phyloP scores from a whole-genome alignment of 2,888 invertebrate species.

The Drosophila crucigera region DNA sequence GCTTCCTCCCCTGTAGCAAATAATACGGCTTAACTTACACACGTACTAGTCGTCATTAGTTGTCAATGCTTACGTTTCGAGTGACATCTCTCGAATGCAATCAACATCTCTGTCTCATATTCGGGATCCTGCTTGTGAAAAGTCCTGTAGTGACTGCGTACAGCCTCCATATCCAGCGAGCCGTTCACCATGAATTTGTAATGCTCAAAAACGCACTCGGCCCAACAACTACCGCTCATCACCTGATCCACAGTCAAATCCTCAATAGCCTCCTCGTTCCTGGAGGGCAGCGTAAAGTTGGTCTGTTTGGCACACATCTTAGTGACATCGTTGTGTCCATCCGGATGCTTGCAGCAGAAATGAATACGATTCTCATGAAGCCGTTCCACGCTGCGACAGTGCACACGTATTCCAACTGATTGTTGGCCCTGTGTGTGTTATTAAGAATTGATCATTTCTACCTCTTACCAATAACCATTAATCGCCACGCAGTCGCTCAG shows the following conservation, averaged over 20 bases:
- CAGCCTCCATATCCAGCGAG: slow-evolving; percentile 62
- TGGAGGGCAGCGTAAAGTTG: slow-evolving; percentile 63
- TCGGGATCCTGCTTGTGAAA: slow-evolving; percentile 66
- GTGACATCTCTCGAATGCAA: slow-evolving; percentile 66
- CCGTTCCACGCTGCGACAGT: slow-evolving; percentile 59
- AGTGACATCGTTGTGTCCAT: slow-evolving; percentile 70
- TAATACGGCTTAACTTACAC: not conserved
- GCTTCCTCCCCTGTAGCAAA: slow-evolving; percentile 59
- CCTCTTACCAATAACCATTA: not conserved
- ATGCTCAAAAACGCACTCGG: slow-evolving; percentile 71
- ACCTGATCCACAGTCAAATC: slow-evolving; percentile 68
- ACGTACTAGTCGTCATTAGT: not conserved
- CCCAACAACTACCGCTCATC: slow-evolving; percentile 65
- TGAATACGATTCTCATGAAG: slow-evolving; percentile 78
- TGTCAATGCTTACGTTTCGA: slow-evolving; percentile 43
- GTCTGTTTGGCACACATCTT: slow-evolving; percentile 64
- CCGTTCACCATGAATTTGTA: slow-evolving; percentile 58
- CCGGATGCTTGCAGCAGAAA: slow-evolving; percentile 74
- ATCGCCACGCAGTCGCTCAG: not conserved
- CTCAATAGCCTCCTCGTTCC: slow-evolving; percentile 63
- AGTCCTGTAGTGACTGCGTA: slow-evolving; percentile 53
- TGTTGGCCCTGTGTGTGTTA: not conserved
- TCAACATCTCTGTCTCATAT: slow-evolving; percentile 72
- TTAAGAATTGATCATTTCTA: not conserved
- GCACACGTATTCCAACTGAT: slow-evolving; percentile 21